phyloP scores from a whole-genome alignment of 2,113 vertebrate genomes.

The Vicugna pacos region DNA sequence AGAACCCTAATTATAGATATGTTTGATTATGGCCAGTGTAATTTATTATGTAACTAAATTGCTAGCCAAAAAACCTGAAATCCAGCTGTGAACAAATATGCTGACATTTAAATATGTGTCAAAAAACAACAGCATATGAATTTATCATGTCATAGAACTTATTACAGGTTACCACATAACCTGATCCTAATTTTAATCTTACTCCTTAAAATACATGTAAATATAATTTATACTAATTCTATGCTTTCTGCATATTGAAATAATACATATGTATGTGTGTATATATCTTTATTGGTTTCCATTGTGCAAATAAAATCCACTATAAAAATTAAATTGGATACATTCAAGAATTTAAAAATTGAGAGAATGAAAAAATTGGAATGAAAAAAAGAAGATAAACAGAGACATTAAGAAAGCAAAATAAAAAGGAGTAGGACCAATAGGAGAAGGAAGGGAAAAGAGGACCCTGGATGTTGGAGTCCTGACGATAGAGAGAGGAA shows the following conservation, averaged over 20 bases:
- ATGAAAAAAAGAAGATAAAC: not conserved
- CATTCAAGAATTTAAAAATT: not conserved
- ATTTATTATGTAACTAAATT: not conserved
- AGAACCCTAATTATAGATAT: conserved; percentile 6
- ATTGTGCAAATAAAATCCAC: not conserved
- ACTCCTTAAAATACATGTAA: not conserved
- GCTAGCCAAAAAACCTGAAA: not conserved
- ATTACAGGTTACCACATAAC: not conserved
- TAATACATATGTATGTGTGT: not conserved
- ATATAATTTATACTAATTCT: not conserved
- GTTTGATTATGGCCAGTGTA: not conserved
- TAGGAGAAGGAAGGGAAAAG: not conserved
- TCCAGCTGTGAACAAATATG: conserved; percentile 7
- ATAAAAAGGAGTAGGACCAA: not conserved
- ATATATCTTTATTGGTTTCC: not conserved
- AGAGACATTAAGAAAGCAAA: not conserved
- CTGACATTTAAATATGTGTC: not conserved
- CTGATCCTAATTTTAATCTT: not conserved
- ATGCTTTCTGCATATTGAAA: not conserved
- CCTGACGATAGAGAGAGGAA: not conserved
- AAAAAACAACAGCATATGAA: not conserved
- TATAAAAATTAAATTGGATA: not conserved
- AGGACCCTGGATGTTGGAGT: not conserved
- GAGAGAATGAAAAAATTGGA: not conserved
- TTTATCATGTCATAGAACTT: not conserved